A percentile compares a stretch with the other conserved stretches of the same genome.
These are phyloP conservation scores for Nestor notabilis DNA, from an alignment of 2,113 vertebrate genomes.

Conservation along the genomic window DNA sequence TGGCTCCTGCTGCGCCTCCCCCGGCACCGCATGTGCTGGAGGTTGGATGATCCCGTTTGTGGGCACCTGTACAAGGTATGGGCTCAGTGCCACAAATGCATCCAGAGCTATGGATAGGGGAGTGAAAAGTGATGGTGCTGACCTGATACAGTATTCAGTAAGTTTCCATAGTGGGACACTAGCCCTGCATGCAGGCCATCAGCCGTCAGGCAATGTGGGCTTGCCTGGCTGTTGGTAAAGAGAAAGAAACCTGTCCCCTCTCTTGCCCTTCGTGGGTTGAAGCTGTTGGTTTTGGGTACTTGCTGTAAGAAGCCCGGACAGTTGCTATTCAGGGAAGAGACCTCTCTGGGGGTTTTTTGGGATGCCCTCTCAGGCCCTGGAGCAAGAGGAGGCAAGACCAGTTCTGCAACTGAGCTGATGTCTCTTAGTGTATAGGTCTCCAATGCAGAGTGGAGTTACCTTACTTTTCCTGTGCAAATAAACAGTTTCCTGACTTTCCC, in stretches of 20 bases:
- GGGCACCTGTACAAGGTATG: fast-evolving
- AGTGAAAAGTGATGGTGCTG: neutral
- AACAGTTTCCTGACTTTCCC: neutral
- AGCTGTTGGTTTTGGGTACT: neutral
- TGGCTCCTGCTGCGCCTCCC: neutral
- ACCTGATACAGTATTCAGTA: neutral
- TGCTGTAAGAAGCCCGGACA: neutral
- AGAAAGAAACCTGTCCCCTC: neutral
- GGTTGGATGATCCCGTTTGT: neutral
- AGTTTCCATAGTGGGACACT: neutral
- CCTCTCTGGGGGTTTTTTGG: neutral
- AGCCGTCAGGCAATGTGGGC: neutral
- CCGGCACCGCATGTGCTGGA: fast-evolving
- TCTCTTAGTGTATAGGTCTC: neutral
- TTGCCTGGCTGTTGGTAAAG: neutral
- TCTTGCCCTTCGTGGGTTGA: neutral
- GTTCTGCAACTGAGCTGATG: neutral
- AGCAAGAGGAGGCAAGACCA: neutral
- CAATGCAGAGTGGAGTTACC: neutral
- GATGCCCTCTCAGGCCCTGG: neutral
- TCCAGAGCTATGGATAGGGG: neutral
- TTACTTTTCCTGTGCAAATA: neutral
- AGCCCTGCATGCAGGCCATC: neutral
- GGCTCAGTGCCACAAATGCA: neutral
- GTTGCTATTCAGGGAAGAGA: neutral